These are phyloP conservation scores for Spinibarbus caldwelli DNA, from an alignment of 2,797 vertebrate genomes.

Conservation along the genomic window DNA sequence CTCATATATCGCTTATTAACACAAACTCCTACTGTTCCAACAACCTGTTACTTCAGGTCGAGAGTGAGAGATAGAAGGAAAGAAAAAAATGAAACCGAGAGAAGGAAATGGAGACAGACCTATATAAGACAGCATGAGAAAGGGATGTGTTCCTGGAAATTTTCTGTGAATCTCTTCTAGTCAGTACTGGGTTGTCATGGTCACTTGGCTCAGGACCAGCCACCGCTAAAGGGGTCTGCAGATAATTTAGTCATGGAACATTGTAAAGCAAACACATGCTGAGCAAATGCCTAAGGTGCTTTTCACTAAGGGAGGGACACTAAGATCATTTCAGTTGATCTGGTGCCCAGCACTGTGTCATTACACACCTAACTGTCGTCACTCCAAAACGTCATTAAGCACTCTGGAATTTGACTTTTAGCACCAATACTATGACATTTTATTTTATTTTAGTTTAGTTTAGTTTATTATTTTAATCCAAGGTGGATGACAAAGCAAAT, in stretches of 20 bases:
- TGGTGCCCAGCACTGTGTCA: slow-evolving; percentile 21
- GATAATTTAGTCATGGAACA: slow-evolving; percentile 34
- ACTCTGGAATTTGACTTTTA: background rate
- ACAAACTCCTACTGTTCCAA: slow-evolving; percentile 28
- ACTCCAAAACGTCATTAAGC: slow-evolving; percentile 10
- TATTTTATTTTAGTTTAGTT: too few relatives aligned
- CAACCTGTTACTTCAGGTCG: slow-evolving; percentile 17
- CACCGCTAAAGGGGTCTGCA: slow-evolving; percentile 37
- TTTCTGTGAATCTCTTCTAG: slow-evolving; percentile 57
- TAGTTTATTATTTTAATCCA: too few relatives aligned
- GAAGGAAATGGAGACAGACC: background rate
- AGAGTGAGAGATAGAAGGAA: background rate
- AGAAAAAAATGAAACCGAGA: background rate
- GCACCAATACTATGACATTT: background rate
- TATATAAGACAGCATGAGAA: background rate
- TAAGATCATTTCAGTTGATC: slow-evolving; percentile 60
- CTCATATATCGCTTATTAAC: slow-evolving; percentile 5
- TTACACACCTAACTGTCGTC: background rate
- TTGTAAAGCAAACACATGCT: slow-evolving; percentile 56
- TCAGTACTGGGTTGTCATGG: slow-evolving; percentile 66
- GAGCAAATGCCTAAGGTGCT: slow-evolving; percentile 47
- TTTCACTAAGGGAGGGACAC: slow-evolving; percentile 44
- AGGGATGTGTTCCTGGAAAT: slow-evolving; percentile 49
- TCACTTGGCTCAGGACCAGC: slow-evolving; percentile 63
- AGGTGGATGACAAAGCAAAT: too few relatives aligned